These are phyloP conservation scores for Donacobius atricapilla DNA, from an alignment of 2,113 vertebrate species.

Conservation along the genomic window DNA sequence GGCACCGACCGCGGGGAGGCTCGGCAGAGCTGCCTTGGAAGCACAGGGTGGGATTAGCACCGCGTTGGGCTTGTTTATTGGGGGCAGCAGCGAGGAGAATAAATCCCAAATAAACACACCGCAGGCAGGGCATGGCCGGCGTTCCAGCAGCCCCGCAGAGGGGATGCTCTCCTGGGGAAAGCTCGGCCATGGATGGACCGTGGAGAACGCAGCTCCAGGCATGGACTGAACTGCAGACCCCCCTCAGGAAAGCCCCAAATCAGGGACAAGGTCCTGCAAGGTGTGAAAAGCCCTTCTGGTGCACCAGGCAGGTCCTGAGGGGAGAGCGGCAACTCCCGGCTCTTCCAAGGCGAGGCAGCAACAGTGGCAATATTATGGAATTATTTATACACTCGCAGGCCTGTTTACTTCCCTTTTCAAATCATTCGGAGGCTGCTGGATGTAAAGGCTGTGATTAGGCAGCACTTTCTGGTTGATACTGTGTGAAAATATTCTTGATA, in stretches of 20 bases:
- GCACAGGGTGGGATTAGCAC: too few relatives aligned
- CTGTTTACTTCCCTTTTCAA: background rate
- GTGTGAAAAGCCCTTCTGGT: too few relatives aligned
- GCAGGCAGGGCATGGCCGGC: background rate
- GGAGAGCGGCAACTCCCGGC: background rate
- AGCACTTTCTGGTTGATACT: background rate
- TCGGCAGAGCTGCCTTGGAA: background rate
- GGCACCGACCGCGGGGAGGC: background rate
- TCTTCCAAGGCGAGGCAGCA: background rate
- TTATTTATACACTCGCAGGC: background rate
- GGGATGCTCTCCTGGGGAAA: background rate
- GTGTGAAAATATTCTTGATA: background rate
- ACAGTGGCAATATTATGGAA: background rate
- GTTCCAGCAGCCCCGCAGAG: background rate
- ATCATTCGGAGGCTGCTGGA: background rate
- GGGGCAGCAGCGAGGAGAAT: background rate
- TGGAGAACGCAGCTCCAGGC: too few relatives aligned
- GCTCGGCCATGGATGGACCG: background rate
- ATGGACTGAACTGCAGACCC: too few relatives aligned
- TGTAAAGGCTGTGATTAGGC: background rate
- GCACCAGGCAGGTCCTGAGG: too few relatives aligned
- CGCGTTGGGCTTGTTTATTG: conserved; percentile 6
- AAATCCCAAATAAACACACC: conserved; percentile 20
- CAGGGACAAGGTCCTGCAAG: too few relatives aligned
- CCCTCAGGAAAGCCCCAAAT: too few relatives aligned